Base-by-base conservation (phyloP, 2,888 invertebrate genomes). In the Netelia melanura region DNA sequence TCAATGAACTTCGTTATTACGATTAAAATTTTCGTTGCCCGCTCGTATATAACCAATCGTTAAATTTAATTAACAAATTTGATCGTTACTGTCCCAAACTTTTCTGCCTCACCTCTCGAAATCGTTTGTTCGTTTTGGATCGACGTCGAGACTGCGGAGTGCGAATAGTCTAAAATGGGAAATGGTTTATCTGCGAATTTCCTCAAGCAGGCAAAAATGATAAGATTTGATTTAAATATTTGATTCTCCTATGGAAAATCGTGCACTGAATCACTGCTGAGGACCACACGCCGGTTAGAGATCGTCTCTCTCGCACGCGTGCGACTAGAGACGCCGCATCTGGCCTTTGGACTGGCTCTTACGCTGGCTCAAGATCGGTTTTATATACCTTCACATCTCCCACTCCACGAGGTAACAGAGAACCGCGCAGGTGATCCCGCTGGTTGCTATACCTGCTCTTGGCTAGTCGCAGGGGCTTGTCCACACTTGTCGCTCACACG, bases 341-440 rank as follows among this genome's bases (percentile, higher is more conserved):
- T 91, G 92, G 92, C 91, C 91, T 92, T 92, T 92, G 91, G 92
- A 92, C 93, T 93, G 92, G 88, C 91, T 92, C 87, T 89, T 88
- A 89, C 88, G 89, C 88, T 87, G 88, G 89, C 87, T 88, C 87
- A 87, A 90, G 92, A 92, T 91, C 91, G 91, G 90, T 91, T 92
- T 93, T 93, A 93, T 93, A 93, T 93, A 92, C 92, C 92, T 91
- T 92, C 92, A 92, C 82, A 91, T 91, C 93, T 91, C 93, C 93
- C 93, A 92, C 91, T 88, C 86, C 89, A 79, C 87, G 85, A 84
- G 87, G 52, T 44, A 82, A 52, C n/a, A 83, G 86, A 78, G 87
- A 87, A 83, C 38, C 72, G 64, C 58, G 80, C 79, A 67, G 84
- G 81, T 78, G 81, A 84, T 78, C 77, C 44, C 72, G 75, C 68